Percentiles rank a stretch among this genome's conserved stretches.
Evolutionary conservation across 2,113 vertebrate species (phyloP).

Genomic region (Oreotrochilus melanogaster): DNA sequence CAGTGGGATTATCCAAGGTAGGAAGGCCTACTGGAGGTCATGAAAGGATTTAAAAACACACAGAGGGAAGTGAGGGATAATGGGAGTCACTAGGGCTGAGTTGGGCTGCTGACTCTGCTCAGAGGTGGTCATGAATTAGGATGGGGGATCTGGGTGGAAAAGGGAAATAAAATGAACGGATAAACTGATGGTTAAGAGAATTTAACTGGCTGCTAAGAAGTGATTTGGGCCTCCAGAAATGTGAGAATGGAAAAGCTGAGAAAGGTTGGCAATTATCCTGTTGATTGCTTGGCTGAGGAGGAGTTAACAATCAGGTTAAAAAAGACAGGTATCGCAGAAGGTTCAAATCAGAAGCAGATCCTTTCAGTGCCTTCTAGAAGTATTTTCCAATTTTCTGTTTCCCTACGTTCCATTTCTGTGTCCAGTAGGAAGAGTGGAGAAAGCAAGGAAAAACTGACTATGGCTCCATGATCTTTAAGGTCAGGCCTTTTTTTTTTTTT

Average conservation of each 20-base stretch:
- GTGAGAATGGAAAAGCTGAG: background rate
- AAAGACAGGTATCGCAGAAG: background rate
- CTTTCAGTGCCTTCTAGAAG: background rate
- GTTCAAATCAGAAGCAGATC: background rate
- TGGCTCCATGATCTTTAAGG: background rate
- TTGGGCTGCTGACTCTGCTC: slow-evolving; percentile 19
- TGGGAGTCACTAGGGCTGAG: slow-evolving; percentile 15
- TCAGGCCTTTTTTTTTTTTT: background rate
- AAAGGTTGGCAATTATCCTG: background rate
- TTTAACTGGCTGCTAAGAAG: background rate
- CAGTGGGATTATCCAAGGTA: slow-evolving; percentile 64
- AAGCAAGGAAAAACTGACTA: background rate
- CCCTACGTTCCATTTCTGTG: background rate
- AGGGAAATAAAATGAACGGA: slow-evolving; percentile 28
- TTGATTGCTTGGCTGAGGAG: background rate
- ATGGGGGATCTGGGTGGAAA: slow-evolving; percentile 8
- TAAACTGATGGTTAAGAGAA: background rate
- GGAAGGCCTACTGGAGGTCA: slow-evolving; percentile 67
- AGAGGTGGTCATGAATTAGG: slow-evolving; percentile 39
- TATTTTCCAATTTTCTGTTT: background rate
- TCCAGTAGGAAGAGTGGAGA: background rate
- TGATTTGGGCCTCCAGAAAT: background rate
- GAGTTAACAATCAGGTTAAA: background rate
- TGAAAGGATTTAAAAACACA: slow-evolving; percentile 55
- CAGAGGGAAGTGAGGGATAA: slow-evolving; percentile 57